Evolutionary conservation across 2,888 invertebrate species (phyloP), one percentile per base, ranked within the genome.

Genomic region (Chaitophorus viminalis): DNA sequence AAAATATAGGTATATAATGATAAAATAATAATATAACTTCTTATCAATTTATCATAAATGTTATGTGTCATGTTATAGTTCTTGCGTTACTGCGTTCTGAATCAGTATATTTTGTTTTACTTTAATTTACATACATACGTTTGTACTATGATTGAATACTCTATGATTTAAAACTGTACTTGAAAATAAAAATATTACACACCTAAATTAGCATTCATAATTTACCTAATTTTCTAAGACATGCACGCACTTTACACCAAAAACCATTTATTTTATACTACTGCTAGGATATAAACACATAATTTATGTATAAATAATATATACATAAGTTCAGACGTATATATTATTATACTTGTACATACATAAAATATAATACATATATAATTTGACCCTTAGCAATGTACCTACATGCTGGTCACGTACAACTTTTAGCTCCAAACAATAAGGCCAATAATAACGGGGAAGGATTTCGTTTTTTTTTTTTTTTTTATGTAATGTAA

Each of bases 371-470:
- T 83, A 46, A 78, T 78, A 21, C 60, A 25, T 76, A 77, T 75
- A 78, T 72, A 72, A 68, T 86, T 86, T 79, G 86, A 86, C 78
- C 87, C 87, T 65, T 87, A 81, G 36, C 36, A 72, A 79, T 86
- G 81, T 79, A 79, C n/a, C n/a, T n/a, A n/a, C 70, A 87, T 60
- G 87, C 60, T n/a, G 79, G 87, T 81, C 87, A 87, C 87, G 87
- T 87, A 87, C 87, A 39, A 81, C 78, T 74, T 87, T 87, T 87
- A 87, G 87, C 68, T 87, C 72, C 87, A 79, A 87, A 87, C 54
- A 87, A 87, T 87, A 74, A 81, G 87, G 79, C 87, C 87, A 87
- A 79, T 86, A 86, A 81, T 87, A 87, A 75, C 87, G 39, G 46
- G 65, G n/a, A 31, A 29, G 75, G 60, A 46, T 72, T 87, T 74